Base-by-base conservation (phyloP, 2,113 vertebrate species). In the Turnix velox region DNA sequence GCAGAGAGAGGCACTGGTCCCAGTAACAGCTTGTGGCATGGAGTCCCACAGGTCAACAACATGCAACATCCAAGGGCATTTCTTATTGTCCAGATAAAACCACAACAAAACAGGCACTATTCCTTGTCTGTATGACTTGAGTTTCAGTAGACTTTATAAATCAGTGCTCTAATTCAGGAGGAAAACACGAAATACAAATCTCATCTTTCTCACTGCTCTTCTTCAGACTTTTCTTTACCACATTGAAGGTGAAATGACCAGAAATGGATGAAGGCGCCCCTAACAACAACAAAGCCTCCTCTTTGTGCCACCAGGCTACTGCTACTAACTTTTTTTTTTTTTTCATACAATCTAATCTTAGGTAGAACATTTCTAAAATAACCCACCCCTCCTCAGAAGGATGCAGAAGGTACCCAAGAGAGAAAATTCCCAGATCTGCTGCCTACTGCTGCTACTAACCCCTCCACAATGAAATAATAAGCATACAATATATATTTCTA, bases 281-380 rank as follows among this genome's bases (percentile, higher is more conserved):
- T 33, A 42, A 46, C n/a, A 92, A 86, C 55, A 83, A 90, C 77
- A 95, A 95, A 88, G 90, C 59, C 79, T 63, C 66, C 23, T 78
- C 49, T 35, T 91, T 59, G 30, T 81, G 52, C 42, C 88, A 86
- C 85, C 33, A 84, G 40, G n/a, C 83, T 85, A 40, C n/a, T 0
- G 1, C 87, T 35, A 57, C 87, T 80, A 95, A 96, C 76, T 93
- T 88, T 74, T 71, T 79, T 67, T n/a, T n/a, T n/a, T 77, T 68
- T 62, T 31, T 45, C 86, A 95, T 57, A 54, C 54, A 68, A 75
- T 69, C 84, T 87, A 66, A 85, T 77, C 75, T 84, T 81, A 75
- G 84, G 77, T 48, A 92, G 89, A 94, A 86, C 72, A 61, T 86
- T 93, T 93, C 90, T 84, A 90, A 96, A 92, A 94, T 86, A 96